A percentile compares a stretch with the other conserved stretches of the same genome.
phyloP scores from a whole-genome alignment of 1,140 invertebrate species.

The Caligus rogercresseyi region DNA sequence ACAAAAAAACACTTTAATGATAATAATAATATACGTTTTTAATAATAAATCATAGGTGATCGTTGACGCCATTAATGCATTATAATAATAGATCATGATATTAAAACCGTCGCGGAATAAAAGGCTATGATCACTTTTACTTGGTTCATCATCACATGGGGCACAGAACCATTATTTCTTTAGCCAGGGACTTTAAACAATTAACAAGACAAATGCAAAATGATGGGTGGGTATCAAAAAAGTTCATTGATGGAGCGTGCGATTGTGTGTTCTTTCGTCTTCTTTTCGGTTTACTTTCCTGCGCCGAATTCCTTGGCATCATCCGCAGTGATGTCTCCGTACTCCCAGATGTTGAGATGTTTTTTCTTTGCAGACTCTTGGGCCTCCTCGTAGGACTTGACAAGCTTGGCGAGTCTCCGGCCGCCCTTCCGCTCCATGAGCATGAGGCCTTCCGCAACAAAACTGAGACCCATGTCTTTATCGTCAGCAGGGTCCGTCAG shows the following conservation, averaged over 20 bases:
- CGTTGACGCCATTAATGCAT: neutral
- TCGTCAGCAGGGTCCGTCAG: slow-evolving; percentile 50
- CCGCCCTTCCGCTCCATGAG: slow-evolving; percentile 50
- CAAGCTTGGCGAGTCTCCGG: slow-evolving; percentile 27
- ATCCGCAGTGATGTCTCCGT: slow-evolving; percentile 87
- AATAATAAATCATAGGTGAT: too few relatives aligned
- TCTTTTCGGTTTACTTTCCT: slow-evolving; percentile 4
- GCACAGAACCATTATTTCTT: too few relatives aligned
- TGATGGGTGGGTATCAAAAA: neutral
- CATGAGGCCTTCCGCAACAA: slow-evolving; percentile 68
- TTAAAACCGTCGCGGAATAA: too few relatives aligned
- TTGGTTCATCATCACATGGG: too few relatives aligned
- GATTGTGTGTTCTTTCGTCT: neutral
- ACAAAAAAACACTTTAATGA: neutral
- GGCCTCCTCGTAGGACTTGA: slow-evolving; percentile 49
- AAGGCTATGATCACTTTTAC: too few relatives aligned
- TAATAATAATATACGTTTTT: slow-evolving; percentile 18
- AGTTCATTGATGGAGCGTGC: neutral
- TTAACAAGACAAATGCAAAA: neutral
- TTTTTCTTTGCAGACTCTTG: slow-evolving; percentile 65
- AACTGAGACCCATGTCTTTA: slow-evolving; percentile 58
- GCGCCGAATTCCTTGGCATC: slow-evolving; percentile 72
- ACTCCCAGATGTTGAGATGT: slow-evolving; percentile 77
- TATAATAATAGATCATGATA: too few relatives aligned
- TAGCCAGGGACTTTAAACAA: too few relatives aligned